These are phyloP conservation scores for Ophion ventricosus DNA, from an alignment of 2,888 invertebrate species.

Conservation along the genomic window DNA sequence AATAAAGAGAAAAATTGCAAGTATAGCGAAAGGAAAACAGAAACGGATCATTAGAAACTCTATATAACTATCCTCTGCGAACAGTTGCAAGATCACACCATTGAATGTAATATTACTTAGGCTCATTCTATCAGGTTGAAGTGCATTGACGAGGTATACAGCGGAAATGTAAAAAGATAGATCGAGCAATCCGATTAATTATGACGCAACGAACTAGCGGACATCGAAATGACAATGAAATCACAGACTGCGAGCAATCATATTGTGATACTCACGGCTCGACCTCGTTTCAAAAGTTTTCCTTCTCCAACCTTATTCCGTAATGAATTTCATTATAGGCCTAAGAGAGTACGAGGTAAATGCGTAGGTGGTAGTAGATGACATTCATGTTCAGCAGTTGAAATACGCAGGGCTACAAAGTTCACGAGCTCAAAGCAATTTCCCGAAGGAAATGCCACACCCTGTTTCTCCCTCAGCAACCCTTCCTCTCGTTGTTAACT, in stretches of 20 bases:
- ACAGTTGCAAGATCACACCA: no score
- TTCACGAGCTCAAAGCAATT: slow-evolving; percentile 46
- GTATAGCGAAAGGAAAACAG: no score
- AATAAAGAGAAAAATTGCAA: no score
- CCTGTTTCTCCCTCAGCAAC: slow-evolving; percentile 28
- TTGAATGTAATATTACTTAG: no score
- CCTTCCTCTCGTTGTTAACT: slow-evolving; percentile 44
- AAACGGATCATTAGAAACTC: no score
- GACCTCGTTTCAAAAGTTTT: neutral
- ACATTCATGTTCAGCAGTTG: slow-evolving; percentile 32
- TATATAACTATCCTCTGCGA: no score
- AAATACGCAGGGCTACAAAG: slow-evolving; percentile 36
- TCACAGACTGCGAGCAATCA: neutral
- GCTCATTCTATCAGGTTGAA: no score
- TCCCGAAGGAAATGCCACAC: slow-evolving; percentile 45
- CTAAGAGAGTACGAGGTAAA: neutral
- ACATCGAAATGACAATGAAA: neutral
- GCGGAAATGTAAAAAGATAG: no score
- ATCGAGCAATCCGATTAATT: neutral
- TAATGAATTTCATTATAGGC: slow-evolving; percentile 26
- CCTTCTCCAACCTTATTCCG: neutral
- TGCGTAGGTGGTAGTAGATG: slow-evolving; percentile 10
- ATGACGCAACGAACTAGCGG: neutral
- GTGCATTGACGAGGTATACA: no score
- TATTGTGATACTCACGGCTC: neutral